Percentiles rank a stretch among this genome's conserved stretches.
These are phyloP conservation scores for Thymelicus sylvestris DNA, from an alignment of 2,888 invertebrate genomes.

Conservation along the genomic window DNA sequence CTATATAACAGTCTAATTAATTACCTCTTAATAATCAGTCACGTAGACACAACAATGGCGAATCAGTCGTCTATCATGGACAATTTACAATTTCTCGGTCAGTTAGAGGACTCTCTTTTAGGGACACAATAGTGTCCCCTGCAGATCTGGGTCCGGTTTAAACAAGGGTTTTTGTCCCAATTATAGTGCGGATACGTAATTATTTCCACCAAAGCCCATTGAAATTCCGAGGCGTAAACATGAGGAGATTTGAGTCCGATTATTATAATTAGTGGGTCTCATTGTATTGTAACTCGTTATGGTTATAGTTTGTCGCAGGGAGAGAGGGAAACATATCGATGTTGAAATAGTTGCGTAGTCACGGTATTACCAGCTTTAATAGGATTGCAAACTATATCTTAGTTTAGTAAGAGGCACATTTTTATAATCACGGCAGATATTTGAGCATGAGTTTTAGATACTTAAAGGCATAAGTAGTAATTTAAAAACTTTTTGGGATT, in stretches of 20 bases:
- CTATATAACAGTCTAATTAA: background rate
- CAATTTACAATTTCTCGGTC: conserved; percentile 79
- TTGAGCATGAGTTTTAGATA: no score
- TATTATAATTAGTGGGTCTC: conserved; percentile 25
- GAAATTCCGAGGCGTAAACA: conserved; percentile 45
- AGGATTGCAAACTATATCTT: no score
- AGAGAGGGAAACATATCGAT: no score
- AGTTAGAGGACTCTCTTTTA: conserved; percentile 56
- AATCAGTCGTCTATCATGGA: conserved; percentile 55
- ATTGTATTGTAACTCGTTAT: background rate
- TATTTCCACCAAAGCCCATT: conserved; percentile 72
- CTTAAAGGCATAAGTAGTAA: no score
- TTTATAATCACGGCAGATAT: no score
- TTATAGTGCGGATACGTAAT: conserved; percentile 71
- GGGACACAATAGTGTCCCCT: conserved; percentile 75
- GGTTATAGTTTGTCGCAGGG: background rate
- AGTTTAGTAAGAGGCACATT: no score
- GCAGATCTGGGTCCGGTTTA: conserved; percentile 71
- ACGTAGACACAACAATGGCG: conserved; percentile 44
- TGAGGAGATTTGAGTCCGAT: conserved; percentile 29
- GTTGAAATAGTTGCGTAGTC: no score
- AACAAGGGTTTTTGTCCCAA: conserved; percentile 80
- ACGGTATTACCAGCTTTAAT: no score
- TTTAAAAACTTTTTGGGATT: no score
- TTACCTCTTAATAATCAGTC: conserved; percentile 13